A percentile compares a stretch with the other conserved stretches of the same genome.
These are phyloP conservation scores for Eubasilissa splendida DNA, from an alignment of 2,888 invertebrate genomes.

Conservation along the genomic window DNA sequence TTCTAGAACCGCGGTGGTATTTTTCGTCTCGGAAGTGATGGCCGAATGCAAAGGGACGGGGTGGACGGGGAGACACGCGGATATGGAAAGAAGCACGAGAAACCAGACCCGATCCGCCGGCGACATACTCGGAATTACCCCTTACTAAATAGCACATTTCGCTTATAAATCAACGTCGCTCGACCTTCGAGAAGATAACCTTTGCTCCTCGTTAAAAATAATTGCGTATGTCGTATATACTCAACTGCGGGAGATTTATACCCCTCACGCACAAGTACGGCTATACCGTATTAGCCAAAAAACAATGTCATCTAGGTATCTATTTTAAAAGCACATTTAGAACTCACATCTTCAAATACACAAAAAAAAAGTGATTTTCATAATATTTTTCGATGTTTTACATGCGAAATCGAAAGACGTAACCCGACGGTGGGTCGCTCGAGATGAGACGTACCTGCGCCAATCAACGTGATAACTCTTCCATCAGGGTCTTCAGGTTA, in stretches of 20 bases:
- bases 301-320: too few species aligned
- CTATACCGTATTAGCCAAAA: too few species aligned
- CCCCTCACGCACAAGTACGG: too few species aligned
- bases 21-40: neutral
- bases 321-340: too few species aligned
- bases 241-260: too few species aligned
- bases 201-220: neutral
- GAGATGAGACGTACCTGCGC: neutral
- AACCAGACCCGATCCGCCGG: conserved; percentile 8
- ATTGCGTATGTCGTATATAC: neutral
- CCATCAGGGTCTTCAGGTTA: conserved; percentile 38
- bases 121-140: conserved; percentile 14
- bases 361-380: too few species aligned
- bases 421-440: neutral
- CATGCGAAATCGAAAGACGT: neutral
- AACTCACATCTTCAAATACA: too few species aligned
- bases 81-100: neutral
- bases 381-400: neutral
- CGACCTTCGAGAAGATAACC: conserved; percentile 13
- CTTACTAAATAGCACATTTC: neutral
- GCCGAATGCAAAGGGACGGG: neutral
- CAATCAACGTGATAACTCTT: neutral
- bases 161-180: conserved; percentile 7
- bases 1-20: conserved; percentile 1
- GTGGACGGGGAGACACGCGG: neutral